These are phyloP conservation scores for Heteropelma amictum DNA, from an alignment of 2,888 invertebrate species.

Conservation along the genomic window DNA sequence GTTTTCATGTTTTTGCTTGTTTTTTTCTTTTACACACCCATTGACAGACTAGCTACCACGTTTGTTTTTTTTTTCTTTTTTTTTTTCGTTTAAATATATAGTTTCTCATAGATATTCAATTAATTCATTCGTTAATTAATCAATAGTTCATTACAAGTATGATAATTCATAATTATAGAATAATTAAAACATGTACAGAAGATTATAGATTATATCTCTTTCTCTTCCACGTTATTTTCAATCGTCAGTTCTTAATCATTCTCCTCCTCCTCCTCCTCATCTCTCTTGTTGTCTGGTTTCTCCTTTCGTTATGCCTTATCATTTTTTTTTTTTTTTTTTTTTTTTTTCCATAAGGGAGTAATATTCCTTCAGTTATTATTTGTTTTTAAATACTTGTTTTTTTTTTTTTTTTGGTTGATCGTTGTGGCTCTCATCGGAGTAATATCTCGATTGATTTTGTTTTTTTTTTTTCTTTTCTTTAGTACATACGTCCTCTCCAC, in stretches of 20 bases:
- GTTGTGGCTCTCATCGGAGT: constrained; percentile 67
- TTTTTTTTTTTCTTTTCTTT: constrained; percentile 27
- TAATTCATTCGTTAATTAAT: constrained; percentile 74
- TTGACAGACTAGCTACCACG: constrained; percentile 77
- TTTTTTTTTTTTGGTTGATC: constrained; percentile 60
- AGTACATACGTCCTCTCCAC: constrained; percentile 59
- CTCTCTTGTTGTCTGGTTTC: constrained; percentile 7
- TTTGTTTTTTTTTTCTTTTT: constrained; percentile 62
- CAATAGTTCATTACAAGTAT: constrained; percentile 75
- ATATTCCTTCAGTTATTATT: constrained; percentile 36
- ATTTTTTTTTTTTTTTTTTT: constrained; percentile 29
- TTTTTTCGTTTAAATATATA: constrained; percentile 72
- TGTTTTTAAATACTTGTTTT: constrained; percentile 31
- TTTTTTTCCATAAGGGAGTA: constrained; percentile 47
- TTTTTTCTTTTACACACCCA: constrained; percentile 74
- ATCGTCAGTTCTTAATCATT: constrained; percentile 40
- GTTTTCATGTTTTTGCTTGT: constrained; percentile 61
- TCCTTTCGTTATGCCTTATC: constrained; percentile 26
- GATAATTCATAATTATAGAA: constrained; percentile 76
- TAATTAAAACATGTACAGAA: constrained; percentile 77
- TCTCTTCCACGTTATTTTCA: constrained; percentile 49
- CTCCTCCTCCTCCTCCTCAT: constrained; percentile 37
- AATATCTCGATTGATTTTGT: constrained; percentile 54
- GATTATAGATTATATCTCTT: constrained; percentile 74
- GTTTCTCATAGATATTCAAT: constrained; percentile 75